Evolutionary conservation across 1,140 invertebrate genomes (phyloP), one percentile per base, ranked within the genome.

Genomic region (Pachypeltis micranthus): DNA sequence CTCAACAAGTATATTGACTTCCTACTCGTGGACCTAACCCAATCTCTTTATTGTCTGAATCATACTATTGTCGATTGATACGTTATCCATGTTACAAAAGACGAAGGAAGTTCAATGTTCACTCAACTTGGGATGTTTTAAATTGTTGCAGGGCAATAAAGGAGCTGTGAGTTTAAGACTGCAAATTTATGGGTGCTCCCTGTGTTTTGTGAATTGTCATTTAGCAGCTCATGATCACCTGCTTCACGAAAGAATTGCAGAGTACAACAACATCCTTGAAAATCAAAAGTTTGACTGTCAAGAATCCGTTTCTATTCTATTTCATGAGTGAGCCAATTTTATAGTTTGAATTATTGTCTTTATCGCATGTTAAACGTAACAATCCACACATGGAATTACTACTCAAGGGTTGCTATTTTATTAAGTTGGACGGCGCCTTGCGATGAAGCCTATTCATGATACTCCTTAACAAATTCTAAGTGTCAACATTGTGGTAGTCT

Each of bases 151-250:
- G 91, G 93, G 93, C 60, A 96, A 96, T 74, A 97, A 96, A 81
- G 93, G 94, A 23, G 93, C 88, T 1, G 87, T 94, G 0, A 92
- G 87, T 70, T 80, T 94, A 54, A 78, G 93, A 56, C 82, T 96
- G 67, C 88, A 87, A 67, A 78, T 92, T 10, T 90, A 91, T 71
- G 93, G 91, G 12, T 85, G 86, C 65, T 92, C 88, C 16, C 69
- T 96, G 27, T 93, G 90, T 69, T 79, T 95, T 29, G 85, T 96
- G 0, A 96, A 96, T 70, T 81, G 85, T 31, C 93, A 97, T 74
- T 75, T 96, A 60, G 86, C 91, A 25, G 86, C 93, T 19, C 92
- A 96, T 71, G 90, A 92, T 69, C 79, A 91, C 64, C 79, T 86
- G 59, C 74, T 91, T 54, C 77, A 84, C 34, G 87, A 91, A 67